These are phyloP conservation scores for Istiophorus platypterus DNA, from an alignment of 2,113 vertebrate genomes.

Conservation along the genomic window DNA sequence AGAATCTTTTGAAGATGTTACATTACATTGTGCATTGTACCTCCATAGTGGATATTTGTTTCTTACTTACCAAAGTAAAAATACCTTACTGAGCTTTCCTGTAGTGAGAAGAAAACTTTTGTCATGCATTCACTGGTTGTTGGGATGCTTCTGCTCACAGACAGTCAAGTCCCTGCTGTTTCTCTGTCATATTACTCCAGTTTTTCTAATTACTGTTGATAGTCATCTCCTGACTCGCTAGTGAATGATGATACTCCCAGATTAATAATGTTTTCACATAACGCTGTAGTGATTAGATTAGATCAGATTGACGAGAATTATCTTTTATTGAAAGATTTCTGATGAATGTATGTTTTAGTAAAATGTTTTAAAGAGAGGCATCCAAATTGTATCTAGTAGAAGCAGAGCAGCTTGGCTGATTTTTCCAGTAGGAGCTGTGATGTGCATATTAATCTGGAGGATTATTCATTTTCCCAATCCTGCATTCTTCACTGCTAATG, in stretches of 20 bases:
- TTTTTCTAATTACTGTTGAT: slow-evolving; percentile 13
- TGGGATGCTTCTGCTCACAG: slow-evolving; percentile 13
- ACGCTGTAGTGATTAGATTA: slow-evolving; percentile 15
- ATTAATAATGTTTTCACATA: slow-evolving; percentile 26
- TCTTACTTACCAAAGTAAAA: not conserved
- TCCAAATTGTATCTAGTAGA: slow-evolving; percentile 8
- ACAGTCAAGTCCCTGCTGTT: slow-evolving; percentile 8
- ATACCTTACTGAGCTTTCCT: not conserved
- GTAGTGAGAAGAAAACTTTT: not conserved
- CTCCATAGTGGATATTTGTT: not conserved
- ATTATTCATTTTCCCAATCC: slow-evolving; percentile 69
- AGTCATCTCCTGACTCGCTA: not conserved
- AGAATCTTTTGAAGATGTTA: slow-evolving; percentile 37
- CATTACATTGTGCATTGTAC: slow-evolving; percentile 11
- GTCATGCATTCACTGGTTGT: slow-evolving; percentile 2
- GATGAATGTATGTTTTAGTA: slow-evolving; percentile 9
- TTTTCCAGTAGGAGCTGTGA: slow-evolving; percentile 59
- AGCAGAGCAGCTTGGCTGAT: slow-evolving; percentile 29
- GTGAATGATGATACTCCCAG: not conserved
- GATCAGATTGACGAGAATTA: slow-evolving; percentile 7
- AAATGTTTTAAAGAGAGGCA: not conserved
- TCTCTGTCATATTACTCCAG: not conserved
- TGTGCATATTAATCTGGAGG: slow-evolving; percentile 67
- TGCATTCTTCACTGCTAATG: slow-evolving; percentile 71
- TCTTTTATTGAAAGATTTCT: slow-evolving; percentile 34